A percentile compares a stretch with the other conserved stretches of the same genome.
phyloP scores from a whole-genome alignment of 2,888 invertebrate species.

The Pristionchus entomophagus region DNA sequence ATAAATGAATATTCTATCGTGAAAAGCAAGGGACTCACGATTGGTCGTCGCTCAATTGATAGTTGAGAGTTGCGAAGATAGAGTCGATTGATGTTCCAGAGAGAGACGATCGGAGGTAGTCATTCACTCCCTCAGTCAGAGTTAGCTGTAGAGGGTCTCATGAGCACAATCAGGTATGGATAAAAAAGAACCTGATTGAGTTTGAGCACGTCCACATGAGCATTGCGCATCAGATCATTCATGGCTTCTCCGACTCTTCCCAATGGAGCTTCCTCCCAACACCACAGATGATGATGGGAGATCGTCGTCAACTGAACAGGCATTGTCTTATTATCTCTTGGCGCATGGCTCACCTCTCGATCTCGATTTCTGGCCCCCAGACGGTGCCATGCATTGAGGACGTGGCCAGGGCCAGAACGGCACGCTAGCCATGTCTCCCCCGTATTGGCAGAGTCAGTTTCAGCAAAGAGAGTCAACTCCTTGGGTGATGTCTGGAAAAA shows the following conservation, averaged over 20 bases:
- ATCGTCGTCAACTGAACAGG: not conserved
- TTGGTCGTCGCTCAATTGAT: not conserved
- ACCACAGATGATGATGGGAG: conserved; percentile 31
- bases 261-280: not conserved
- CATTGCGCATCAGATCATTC: not conserved
- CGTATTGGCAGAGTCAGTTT: not conserved
- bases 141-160: not conserved
- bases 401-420: not conserved
- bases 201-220: not conserved
- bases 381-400: not conserved
- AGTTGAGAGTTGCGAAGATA: not conserved
- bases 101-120: not conserved
- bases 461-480: conserved; percentile 15
- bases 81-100: not conserved
- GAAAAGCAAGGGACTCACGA: not conserved
- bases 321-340: no score
- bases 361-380: not conserved
- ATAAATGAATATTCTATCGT: not conserved
- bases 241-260: not conserved
- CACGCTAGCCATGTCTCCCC: not conserved
- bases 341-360: not conserved
- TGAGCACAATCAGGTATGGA: not conserved
- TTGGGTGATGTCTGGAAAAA: not conserved
- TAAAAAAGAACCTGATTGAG: not conserved
- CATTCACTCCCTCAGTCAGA: not conserved